phyloP scores from a whole-genome alignment of 2,113 vertebrate genomes.

The Syngnathoides biaculeatus region DNA sequence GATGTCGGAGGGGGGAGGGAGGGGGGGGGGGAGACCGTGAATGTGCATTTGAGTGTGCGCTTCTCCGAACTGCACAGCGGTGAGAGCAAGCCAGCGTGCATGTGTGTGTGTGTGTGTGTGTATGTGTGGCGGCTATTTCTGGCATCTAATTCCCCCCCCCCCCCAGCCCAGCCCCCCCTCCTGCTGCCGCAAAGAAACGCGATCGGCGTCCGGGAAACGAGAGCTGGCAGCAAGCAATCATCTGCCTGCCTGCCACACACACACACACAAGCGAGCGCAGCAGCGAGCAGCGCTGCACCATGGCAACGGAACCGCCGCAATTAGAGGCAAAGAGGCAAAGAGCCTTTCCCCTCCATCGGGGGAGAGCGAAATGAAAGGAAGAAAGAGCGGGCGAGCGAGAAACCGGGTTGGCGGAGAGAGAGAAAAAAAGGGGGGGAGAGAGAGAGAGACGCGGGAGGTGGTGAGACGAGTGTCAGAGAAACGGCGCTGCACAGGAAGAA shows the following conservation, averaged over 20 bases:
- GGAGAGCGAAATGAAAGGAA: conserved; percentile 69
- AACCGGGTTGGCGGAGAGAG: conserved; percentile 39
- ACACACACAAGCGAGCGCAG: conserved; percentile 51
- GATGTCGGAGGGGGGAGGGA: conserved; percentile 50
- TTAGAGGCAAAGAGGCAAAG: conserved; percentile 74
- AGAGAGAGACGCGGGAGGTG: conserved; percentile 16
- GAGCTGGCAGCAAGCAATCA: conserved; percentile 73
- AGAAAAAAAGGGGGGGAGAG: conserved; percentile 35
- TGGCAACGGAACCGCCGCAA: conserved; percentile 76
- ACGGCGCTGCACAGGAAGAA: conserved; percentile 42
- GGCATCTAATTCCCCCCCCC: conserved; percentile 53
- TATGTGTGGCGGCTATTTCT: conserved; percentile 71
- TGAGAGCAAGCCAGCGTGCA: conserved; percentile 62
- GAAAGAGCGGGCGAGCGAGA: conserved; percentile 52
- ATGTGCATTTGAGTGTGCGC: conserved; percentile 35
- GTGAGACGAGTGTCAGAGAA: conserved; percentile 47
- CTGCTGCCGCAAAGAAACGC: conserved; percentile 70
- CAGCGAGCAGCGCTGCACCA: conserved; percentile 70
- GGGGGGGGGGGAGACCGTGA: conserved; percentile 43
- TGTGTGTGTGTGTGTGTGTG: conserved; percentile 36
- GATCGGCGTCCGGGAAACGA: conserved; percentile 71
- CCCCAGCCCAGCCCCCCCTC: too few species aligned
- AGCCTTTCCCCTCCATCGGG: conserved; percentile 71
- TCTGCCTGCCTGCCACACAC: conserved; percentile 58
- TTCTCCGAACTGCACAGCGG: conserved; percentile 55